Evolutionary conservation across 1,140 invertebrate species (phyloP).

Genomic region (Bombus balteatus): DNA sequence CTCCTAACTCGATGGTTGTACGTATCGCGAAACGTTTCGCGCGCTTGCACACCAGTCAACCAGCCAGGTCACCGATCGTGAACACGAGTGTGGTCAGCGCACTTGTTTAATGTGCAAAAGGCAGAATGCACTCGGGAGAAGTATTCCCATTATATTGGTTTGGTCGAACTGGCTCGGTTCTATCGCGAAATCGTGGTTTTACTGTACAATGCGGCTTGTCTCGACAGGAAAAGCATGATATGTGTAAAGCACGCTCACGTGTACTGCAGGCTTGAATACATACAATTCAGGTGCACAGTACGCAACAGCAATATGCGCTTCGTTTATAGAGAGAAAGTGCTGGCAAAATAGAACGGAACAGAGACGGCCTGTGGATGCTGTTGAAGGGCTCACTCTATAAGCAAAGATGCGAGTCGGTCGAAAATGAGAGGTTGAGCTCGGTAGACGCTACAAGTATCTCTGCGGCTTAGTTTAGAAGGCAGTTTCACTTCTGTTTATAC

Average conservation of each 20-base stretch:
- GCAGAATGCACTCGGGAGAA: slow-evolving; percentile 63
- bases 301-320: background rate
- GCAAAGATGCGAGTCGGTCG: slow-evolving; percentile 26
- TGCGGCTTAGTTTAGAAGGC: slow-evolving; percentile 60
- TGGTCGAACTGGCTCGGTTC: slow-evolving; percentile 54
- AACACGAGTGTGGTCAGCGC: slow-evolving; percentile 55
- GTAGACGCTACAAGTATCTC: slow-evolving; percentile 60
- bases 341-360: background rate
- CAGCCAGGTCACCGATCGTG: slow-evolving; percentile 11
- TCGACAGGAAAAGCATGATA: slow-evolving; percentile 59
- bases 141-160: slow-evolving; percentile 72
- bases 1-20: slow-evolving; percentile 51
- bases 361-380: background rate
- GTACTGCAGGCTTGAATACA: background rate
- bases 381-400: slow-evolving; percentile 9
- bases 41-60: slow-evolving; percentile 4
- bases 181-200: slow-evolving; percentile 65
- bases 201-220: slow-evolving; percentile 52
- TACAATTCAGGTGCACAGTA: slow-evolving; percentile 6
- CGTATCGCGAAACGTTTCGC: slow-evolving; percentile 30
- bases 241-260: slow-evolving; percentile 45
- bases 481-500: slow-evolving; percentile 65
- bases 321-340: slow-evolving; percentile 11
- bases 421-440: slow-evolving; percentile 59
- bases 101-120: slow-evolving; percentile 71